These are phyloP conservation scores for Microplitis demolitor DNA, from an alignment of 1,140 invertebrate species.

Conservation along the genomic window DNA sequence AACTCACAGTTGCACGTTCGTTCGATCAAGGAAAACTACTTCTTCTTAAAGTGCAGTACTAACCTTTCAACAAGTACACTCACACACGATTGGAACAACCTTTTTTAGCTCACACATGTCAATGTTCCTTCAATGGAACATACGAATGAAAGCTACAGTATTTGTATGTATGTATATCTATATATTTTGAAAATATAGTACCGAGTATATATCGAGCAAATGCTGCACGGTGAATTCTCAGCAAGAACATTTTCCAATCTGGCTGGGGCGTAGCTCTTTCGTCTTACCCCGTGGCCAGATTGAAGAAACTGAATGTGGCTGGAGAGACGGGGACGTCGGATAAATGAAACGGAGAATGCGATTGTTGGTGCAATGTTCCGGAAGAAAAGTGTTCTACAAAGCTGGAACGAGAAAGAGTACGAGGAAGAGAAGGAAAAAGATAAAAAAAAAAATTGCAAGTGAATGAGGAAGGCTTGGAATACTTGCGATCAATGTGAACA, in stretches of 20 bases:
- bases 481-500: background rate
- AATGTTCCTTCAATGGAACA: background rate
- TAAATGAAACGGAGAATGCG: slow-evolving; percentile 51
- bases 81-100: slow-evolving; percentile 3
- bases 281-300: slow-evolving; percentile 42
- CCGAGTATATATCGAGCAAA: slow-evolving; percentile 8
- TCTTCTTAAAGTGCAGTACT: background rate
- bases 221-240: slow-evolving; percentile 44
- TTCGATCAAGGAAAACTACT: slow-evolving; percentile 10
- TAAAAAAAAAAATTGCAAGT: background rate
- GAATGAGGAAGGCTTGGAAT: background rate
- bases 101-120: background rate
- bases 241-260: slow-evolving; percentile 53
- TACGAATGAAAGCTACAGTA: background rate
- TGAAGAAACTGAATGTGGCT: slow-evolving; percentile 51
- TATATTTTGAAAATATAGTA: slow-evolving; percentile 3
- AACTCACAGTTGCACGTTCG: background rate
- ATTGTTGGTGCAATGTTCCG: slow-evolving; percentile 56
- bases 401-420: slow-evolving; percentile 7
- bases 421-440: slow-evolving; percentile 38
- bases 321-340: slow-evolving; percentile 8
- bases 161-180: background rate
- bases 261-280: slow-evolving; percentile 30
- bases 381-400: slow-evolving; percentile 53
- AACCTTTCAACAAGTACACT: slow-evolving; percentile 28